Evolutionary conservation across 1,140 invertebrate species (phyloP).

Genomic region (Formica exsecta): DNA sequence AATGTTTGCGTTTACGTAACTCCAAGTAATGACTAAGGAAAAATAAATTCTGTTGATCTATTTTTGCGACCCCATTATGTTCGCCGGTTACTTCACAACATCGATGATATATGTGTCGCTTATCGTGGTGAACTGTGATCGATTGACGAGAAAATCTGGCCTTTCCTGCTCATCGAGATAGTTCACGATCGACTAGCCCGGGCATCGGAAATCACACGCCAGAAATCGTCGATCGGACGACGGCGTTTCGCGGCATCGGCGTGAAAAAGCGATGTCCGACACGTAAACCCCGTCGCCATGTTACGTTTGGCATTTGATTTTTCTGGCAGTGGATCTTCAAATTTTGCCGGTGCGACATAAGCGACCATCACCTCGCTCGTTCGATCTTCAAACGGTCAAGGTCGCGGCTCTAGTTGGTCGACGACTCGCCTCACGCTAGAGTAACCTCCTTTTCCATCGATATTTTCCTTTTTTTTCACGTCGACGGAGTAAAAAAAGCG

Average conservation of each 20-base stretch:
- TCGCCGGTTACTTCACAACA: not conserved
- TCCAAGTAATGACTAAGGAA: not conserved
- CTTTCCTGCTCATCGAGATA: slow-evolving; percentile 8
- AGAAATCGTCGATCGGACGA: slow-evolving; percentile 10
- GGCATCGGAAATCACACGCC: not conserved
- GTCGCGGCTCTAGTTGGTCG: slow-evolving; percentile 52
- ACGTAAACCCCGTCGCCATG: not conserved
- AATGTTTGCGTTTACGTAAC: not conserved
- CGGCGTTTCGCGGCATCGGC: slow-evolving; percentile 1
- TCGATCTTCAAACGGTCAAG: slow-evolving; percentile 68
- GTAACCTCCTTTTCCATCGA: slow-evolving; percentile 6
- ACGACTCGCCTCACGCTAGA: slow-evolving; percentile 38
- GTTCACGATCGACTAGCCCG: slow-evolving; percentile 11
- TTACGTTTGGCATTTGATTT: slow-evolving; percentile 29
- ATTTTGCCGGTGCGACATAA: slow-evolving; percentile 32
- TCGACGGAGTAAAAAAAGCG: not conserved
- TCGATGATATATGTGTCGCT: slow-evolving; percentile 27
- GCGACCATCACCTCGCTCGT: slow-evolving; percentile 42
- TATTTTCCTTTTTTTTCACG: not conserved
- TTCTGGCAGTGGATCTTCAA: slow-evolving; percentile 51
- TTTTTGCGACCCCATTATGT: slow-evolving; percentile 46
- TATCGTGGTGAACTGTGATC: slow-evolving; percentile 19
- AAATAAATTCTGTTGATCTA: slow-evolving; percentile 17
- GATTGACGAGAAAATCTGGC: slow-evolving; percentile 45
- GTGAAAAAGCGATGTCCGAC: slow-evolving; percentile 35